Evolutionary conservation across 1,140 invertebrate genomes (phyloP), one percentile per base, ranked within the genome.

Genomic region (Dendroctonus ponderosae): DNA sequence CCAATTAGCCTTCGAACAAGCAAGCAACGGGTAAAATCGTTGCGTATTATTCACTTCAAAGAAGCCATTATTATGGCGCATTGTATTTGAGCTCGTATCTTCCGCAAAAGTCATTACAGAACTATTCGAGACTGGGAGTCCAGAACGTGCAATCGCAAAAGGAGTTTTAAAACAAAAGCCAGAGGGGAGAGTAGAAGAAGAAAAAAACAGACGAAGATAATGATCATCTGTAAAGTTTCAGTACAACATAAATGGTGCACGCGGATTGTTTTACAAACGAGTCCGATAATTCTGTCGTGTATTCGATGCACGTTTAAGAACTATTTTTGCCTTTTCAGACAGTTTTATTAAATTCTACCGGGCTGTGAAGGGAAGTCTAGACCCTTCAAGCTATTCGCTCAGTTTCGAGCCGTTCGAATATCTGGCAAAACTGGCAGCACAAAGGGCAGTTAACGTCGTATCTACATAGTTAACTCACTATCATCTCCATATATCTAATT

Each of bases 191-290:
- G n/a, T n/a, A n/a, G n/a, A 5, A 6, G 15, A 14, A 8, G 8
- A 15, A 53, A 39, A 43, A 44, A 15, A 26, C 11, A 52, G 51
- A 43, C 62, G 62, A 39, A 41, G 51, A 64, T 64, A 64, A 64
- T 57, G 62, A 64, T 64, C 62, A 57, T 56, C 62, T 57, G 62
- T 56, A 64, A 64, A 64, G 62, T 64, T 64, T 64, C 51, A 56
- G 52, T 56, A 64, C 62, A 64, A 64, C 62, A 56, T 56, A 64
- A 64, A 64, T 62, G 60, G 60, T 50, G 60, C 49, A 62, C 62
- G 62, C 51, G 62, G 62, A 44, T 62, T 56, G 62, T 56, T 64
- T 64, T 56, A 56, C 52, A 40, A 64, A 64, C 26, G 48, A 37
- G 7, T 38, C 49, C 37, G 49, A 15, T 51, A 38, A 61, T 50